Conservation (phyloP, 1,140 invertebrate genomes). For the Chironomus tepperi region DNA sequence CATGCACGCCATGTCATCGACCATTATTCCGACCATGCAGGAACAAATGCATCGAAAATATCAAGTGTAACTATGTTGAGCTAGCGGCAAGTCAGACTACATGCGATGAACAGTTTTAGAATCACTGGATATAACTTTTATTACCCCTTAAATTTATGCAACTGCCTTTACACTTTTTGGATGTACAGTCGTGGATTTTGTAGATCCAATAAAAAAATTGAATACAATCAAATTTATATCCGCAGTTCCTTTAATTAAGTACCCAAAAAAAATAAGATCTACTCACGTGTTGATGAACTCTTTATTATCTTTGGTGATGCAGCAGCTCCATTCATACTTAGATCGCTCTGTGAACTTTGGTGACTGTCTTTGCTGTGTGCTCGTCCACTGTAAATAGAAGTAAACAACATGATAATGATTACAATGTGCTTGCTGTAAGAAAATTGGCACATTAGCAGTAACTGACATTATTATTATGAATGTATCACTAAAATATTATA, state of each 20-base stretch:
- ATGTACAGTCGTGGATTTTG: background rate
- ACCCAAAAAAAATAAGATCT: background rate
- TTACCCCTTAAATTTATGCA: background rate
- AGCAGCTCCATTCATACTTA: slow-evolving; percentile 33
- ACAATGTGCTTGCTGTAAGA: no score
- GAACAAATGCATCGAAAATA: slow-evolving; percentile 57
- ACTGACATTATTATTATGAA: no score
- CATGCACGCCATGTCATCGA: background rate
- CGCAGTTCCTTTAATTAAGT: background rate
- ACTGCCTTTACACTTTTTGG: background rate
- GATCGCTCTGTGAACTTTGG: slow-evolving; percentile 39
- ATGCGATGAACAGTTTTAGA: background rate
- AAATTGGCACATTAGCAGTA: no score
- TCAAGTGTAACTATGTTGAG: slow-evolving; percentile 48
- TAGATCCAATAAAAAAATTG: background rate
- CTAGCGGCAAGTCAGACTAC: background rate
- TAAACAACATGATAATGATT: background rate
- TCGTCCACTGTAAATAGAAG: slow-evolving; percentile 33
- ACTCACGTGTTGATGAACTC: background rate
- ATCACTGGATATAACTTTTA: background rate
- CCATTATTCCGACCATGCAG: slow-evolving; percentile 36
- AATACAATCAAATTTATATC: background rate
- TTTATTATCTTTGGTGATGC: slow-evolving; percentile 29
- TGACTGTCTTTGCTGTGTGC: slow-evolving; percentile 39
- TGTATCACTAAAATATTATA: no score